A percentile compares a stretch with the other conserved stretches of the same genome.
Conservation (phyloP, 2,888 invertebrate species). For the Chalcis sispes region DNA sequence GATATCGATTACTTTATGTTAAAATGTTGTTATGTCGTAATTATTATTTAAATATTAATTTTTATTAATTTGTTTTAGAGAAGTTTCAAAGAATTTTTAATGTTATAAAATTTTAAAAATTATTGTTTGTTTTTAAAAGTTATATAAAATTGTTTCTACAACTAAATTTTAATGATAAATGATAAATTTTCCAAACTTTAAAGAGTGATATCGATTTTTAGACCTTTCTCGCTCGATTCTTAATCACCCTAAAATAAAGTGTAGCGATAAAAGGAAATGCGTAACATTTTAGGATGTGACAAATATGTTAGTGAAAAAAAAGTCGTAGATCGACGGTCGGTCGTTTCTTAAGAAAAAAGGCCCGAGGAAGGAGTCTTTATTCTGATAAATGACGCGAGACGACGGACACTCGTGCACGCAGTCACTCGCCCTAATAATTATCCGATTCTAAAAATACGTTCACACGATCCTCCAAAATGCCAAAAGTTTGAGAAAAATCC, state of each 20-base stretch:
- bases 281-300: constrained; percentile 33
- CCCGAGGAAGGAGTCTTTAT: constrained; percentile 31
- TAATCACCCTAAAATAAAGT: constrained; percentile 28
- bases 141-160: too few species aligned
- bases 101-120: too few species aligned
- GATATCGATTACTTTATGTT: too few species aligned
- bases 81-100: too few species aligned
- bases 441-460: constrained; percentile 57
- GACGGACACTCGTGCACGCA: constrained; percentile 28
- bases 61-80: neutral
- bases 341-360: constrained; percentile 27
- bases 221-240: too few species aligned
- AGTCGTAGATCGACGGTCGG: neutral
- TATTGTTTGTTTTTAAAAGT: too few species aligned
- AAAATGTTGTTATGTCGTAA: neutral
- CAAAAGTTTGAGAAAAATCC: constrained; percentile 19
- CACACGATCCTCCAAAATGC: neutral
- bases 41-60: neutral
- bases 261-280: neutral
- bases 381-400: constrained; percentile 57
- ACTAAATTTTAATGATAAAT: too few species aligned
- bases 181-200: too few species aligned
- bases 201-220: too few species aligned
- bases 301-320: constrained; percentile 17
- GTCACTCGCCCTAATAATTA: constrained; percentile 53